Evolutionary conservation across 1,140 invertebrate species (phyloP), one percentile per base, ranked within the genome.

Genomic region (Trachymyrmex cornetzi): DNA sequence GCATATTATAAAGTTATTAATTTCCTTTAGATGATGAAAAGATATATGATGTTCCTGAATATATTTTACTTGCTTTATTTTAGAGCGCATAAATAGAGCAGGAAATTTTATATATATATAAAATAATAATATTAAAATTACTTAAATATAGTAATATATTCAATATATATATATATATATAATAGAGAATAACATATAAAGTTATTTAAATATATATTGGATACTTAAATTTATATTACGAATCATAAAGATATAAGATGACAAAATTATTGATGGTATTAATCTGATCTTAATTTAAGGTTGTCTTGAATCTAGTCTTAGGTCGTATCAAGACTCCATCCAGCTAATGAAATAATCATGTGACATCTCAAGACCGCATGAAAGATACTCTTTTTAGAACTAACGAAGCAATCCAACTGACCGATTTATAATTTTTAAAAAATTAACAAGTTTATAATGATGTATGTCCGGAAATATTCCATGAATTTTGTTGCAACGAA

Each of bases 201-300:
- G 3, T 30, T 30, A 30, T 30, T 30, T 30, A 30, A 30, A 30
- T 30, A 6, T 34, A 34, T 34, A 34, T 34, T 34, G 6, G 6
- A 34, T 34, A 34, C 34, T 6, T 34, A 34, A 34, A 34, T 34
- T 34, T 34, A 34, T 34, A 34, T 34, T 6, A 34, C 6, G 34
- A 48, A 48, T 48, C 44, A 48, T 63, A 30, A 2, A 30, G 30
- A 30, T 3, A 9, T 61, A 11, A 7, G 12, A 61, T 22, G 5
- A 3, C n/a, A 12, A 1, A 22, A 66, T 38, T 66, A 38, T n/a
- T 12, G 19, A 11, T n/a, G 30, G 9, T 66, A 34, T 66, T 66
- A 66, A 38, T 66, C 30, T n/a, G 34, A 66, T 38, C 9, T 66
- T 66, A 66, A 34, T 66, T 66, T n/a, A 38, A 34, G n/a, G 12